These are phyloP conservation scores for Drosophila lacteicornis DNA, from an alignment of 1,140 invertebrate species.

Conservation along the genomic window DNA sequence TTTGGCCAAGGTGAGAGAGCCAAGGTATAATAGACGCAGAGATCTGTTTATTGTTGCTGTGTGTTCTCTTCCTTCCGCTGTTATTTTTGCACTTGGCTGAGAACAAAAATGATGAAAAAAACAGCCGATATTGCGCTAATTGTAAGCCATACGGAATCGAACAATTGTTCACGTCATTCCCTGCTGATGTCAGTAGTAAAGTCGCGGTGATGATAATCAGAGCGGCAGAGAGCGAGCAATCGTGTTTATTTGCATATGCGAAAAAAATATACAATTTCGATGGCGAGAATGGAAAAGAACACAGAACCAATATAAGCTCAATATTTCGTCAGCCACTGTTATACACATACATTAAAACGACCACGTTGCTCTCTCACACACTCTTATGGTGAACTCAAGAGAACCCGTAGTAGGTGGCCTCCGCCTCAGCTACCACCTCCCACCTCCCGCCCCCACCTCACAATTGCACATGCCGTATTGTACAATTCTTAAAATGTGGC, in stretches of 20 bases:
- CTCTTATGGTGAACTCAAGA: background rate
- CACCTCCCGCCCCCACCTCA: constrained; percentile 12
- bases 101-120: constrained; percentile 69
- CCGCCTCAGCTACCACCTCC: constrained; percentile 5
- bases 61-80: constrained; percentile 32
- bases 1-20: constrained; percentile 34
- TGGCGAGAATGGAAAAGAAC: constrained; percentile 12
- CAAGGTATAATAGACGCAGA: constrained; percentile 7
- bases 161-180: constrained; percentile 35
- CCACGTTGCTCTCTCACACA: constrained; percentile 1
- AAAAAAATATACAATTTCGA: constrained; percentile 12
- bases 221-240: constrained; percentile 19
- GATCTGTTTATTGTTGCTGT: constrained; percentile 14
- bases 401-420: constrained; percentile 25
- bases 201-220: constrained; percentile 20
- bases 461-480: constrained; percentile 35
- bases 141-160: constrained; percentile 53
- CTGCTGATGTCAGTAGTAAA: constrained; percentile 41
- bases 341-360: constrained; percentile 11
- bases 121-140: constrained; percentile 73
- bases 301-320: constrained; percentile 7
- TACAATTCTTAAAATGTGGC: constrained; percentile 47
- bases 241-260: constrained; percentile 25
- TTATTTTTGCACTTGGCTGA: constrained; percentile 47
- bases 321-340: constrained; percentile 61